These are phyloP conservation scores for Antechinus stuartii DNA, from an alignment of 2,113 vertebrate genomes.

Conservation along the genomic window DNA sequence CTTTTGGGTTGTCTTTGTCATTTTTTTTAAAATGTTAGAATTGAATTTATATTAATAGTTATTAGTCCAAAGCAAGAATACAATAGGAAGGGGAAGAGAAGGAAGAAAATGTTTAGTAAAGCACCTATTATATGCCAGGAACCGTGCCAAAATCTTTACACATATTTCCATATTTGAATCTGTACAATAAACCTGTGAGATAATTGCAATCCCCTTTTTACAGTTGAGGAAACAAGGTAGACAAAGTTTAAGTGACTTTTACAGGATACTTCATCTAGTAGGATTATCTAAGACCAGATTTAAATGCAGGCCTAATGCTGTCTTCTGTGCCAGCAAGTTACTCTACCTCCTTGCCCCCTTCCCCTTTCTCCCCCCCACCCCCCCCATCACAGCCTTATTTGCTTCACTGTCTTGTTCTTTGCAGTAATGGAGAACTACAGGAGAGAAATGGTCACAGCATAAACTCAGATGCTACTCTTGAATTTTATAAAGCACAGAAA, in stretches of 20 bases:
- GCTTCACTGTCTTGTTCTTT: not conserved
- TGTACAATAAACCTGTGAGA: not conserved
- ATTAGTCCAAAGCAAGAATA: not conserved
- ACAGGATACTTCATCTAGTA: not conserved
- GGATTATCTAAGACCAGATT: not conserved
- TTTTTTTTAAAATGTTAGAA: not conserved
- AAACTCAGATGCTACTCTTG: not conserved
- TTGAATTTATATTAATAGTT: not conserved
- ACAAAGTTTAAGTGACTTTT: not conserved
- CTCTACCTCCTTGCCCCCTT: not conserved
- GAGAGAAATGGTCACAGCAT: not conserved
- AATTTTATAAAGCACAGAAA: not conserved
- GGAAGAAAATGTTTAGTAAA: not conserved
- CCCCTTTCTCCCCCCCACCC: fast-evolving
- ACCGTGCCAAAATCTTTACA: not conserved
- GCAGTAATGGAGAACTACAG: not conserved
- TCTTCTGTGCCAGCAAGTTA: not conserved
- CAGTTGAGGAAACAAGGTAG: not conserved
- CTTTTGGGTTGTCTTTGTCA: not conserved
- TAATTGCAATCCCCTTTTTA: not conserved
- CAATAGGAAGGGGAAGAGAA: not conserved
- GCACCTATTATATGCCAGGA: not conserved
- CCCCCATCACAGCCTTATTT: not conserved
- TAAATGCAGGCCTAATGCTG: not conserved
- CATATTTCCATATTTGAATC: not conserved